Conservation (phyloP, 1,140 invertebrate genomes). For the Papilio polytes region DNA sequence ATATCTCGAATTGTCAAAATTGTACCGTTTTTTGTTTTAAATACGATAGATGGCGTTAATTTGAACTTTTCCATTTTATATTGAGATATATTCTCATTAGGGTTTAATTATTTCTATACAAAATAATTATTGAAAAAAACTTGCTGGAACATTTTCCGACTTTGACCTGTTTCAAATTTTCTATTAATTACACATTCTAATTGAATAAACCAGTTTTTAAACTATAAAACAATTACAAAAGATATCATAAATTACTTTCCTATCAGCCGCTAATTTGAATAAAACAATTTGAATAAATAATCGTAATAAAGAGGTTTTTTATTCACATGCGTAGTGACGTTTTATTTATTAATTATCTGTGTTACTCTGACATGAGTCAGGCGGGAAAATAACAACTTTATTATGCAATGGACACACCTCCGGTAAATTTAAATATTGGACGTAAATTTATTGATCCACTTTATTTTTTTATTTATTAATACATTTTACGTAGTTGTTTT, state of each 20-base stretch:
- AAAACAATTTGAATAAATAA: no score
- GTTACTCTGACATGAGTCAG: not conserved
- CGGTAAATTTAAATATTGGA: not conserved
- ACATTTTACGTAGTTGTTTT: not conserved
- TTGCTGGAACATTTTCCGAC: not conserved
- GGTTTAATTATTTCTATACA: no score
- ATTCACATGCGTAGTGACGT: not conserved
- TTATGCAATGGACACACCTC: slow-evolving; percentile 18
- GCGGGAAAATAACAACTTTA: slow-evolving; percentile 4
- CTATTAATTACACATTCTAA: not conserved
- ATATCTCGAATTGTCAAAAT: no score
- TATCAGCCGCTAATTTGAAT: not conserved
- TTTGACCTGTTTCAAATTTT: not conserved
- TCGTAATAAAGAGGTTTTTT: no score
- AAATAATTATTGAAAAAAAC: no score
- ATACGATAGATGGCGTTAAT: not conserved
- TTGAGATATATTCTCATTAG: no score
- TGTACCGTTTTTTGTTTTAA: not conserved
- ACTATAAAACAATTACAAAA: not conserved
- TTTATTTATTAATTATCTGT: slow-evolving; percentile 12
- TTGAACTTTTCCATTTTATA: no score
- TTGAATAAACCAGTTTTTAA: slow-evolving; percentile 6
- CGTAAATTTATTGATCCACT: not conserved
- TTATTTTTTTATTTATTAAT: slow-evolving; percentile 5
- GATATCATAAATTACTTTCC: not conserved